A percentile compares a stretch with the other conserved stretches of the same genome.
Conservation (phyloP, 2,113 vertebrate species). For the Phrynosoma blainvillii region DNA sequence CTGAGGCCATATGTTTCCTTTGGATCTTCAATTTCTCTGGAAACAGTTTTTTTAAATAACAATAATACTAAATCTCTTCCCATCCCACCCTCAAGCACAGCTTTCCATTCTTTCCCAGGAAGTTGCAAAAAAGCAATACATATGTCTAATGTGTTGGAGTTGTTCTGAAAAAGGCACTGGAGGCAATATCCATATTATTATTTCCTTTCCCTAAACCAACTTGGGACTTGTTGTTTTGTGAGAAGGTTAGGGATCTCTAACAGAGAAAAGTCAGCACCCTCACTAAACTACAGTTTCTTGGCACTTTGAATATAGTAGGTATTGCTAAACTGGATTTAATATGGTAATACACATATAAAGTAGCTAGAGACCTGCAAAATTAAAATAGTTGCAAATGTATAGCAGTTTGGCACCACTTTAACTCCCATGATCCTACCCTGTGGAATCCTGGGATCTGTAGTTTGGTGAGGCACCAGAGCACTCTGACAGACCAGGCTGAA, state of each 20-base stretch:
- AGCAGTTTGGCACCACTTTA: too few species aligned
- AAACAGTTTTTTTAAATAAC: background rate
- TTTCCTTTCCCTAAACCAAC: background rate
- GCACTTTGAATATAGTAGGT: background rate
- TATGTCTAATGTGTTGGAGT: background rate
- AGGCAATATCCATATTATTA: background rate
- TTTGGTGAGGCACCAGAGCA: too few species aligned
- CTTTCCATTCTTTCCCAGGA: too few species aligned
- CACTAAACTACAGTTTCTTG: background rate
- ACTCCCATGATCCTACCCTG: too few species aligned
- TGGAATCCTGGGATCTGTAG: too few species aligned
- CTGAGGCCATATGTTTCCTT: background rate
- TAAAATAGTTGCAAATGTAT: too few species aligned
- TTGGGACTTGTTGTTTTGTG: background rate
- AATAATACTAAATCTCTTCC: background rate
- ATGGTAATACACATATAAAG: background rate
- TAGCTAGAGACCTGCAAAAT: background rate
- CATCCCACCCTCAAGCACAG: background rate
- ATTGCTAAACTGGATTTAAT: background rate
- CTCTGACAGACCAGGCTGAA: too few species aligned
- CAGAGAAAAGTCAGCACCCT: background rate
- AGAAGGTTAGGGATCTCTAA: background rate
- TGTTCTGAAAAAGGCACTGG: background rate
- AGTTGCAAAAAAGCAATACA: too few species aligned
- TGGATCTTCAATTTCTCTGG: background rate